Percentiles rank a stretch among this genome's conserved stretches.
Conservation (phyloP, 2,113 vertebrate genomes). For the Lampris megalopsis region DNA sequence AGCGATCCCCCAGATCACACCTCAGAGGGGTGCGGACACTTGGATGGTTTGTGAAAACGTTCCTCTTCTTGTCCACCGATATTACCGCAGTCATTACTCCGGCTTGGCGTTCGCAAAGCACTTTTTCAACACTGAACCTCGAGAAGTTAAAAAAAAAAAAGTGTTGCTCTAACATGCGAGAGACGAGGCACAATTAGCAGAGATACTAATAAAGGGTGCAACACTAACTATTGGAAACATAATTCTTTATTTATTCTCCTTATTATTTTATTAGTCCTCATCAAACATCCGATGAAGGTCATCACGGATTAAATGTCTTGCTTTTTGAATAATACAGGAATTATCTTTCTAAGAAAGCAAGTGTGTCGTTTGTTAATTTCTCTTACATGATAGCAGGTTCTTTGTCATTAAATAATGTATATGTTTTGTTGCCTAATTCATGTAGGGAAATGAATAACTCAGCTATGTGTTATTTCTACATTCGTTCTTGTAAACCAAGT, state of each 20-base stretch:
- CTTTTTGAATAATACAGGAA: too few species aligned
- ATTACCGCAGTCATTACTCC: constrained; percentile 68
- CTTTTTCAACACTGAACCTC: constrained; percentile 40
- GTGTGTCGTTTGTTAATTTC: constrained; percentile 2
- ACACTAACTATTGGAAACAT: too few species aligned
- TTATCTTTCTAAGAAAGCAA: too few species aligned
- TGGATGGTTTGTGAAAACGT: constrained; percentile 65
- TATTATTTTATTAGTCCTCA: too few species aligned
- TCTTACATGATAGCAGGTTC: constrained; percentile 24
- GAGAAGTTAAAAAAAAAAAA: too few species aligned
- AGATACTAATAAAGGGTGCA: too few species aligned
- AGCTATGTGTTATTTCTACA: neutral
- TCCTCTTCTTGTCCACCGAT: constrained; percentile 64
- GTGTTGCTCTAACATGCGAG: too few species aligned
- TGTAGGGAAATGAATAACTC: neutral
- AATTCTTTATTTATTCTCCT: too few species aligned
- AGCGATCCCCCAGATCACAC: constrained; percentile 44
- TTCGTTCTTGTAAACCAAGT: neutral
- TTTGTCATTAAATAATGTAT: constrained; percentile 23
- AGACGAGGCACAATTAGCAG: too few species aligned
- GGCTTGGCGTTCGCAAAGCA: constrained; percentile 57
- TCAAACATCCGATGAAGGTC: too few species aligned
- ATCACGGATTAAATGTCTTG: too few species aligned
- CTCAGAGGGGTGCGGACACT: constrained; percentile 47
- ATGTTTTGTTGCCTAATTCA: constrained; percentile 25